Evolutionary conservation across 2,888 invertebrate genomes (phyloP).

Genomic region (Antheraea yamamai): DNA sequence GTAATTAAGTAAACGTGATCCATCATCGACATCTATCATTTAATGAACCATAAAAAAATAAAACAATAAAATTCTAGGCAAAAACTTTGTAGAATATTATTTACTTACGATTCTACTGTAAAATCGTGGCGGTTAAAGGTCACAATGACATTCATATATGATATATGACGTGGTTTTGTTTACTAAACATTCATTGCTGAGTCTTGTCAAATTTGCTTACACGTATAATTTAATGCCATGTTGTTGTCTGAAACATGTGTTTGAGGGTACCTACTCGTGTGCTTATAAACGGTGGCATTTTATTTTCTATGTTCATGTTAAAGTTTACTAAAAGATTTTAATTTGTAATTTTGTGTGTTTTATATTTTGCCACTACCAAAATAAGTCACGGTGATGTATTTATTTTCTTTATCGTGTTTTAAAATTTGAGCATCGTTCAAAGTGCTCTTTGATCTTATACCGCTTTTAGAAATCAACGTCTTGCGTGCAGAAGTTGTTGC

Average conservation of each 20-base stretch:
- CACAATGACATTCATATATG: not conserved
- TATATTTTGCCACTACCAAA: too few species aligned
- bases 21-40: not conserved
- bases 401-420: too few species aligned
- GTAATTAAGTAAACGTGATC: not conserved
- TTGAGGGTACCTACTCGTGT: not conserved
- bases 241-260: slow-evolving; percentile 5
- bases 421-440: too few species aligned
- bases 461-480: too few species aligned
- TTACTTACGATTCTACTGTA: not conserved
- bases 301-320: not conserved
- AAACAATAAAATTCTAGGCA: not conserved
- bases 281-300: not conserved
- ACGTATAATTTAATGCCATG: not conserved
- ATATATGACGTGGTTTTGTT: not conserved
- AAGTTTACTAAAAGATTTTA: not conserved
- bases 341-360: too few species aligned
- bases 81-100: not conserved
- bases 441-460: too few species aligned
- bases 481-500: too few species aligned
- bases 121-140: not conserved
- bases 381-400: too few species aligned
- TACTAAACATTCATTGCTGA: slow-evolving; percentile 4
- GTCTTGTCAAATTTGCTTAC: not conserved
- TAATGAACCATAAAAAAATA: not conserved